phyloP scores from a whole-genome alignment of 2,113 vertebrate species.

The Paralichthys olivaceus region DNA sequence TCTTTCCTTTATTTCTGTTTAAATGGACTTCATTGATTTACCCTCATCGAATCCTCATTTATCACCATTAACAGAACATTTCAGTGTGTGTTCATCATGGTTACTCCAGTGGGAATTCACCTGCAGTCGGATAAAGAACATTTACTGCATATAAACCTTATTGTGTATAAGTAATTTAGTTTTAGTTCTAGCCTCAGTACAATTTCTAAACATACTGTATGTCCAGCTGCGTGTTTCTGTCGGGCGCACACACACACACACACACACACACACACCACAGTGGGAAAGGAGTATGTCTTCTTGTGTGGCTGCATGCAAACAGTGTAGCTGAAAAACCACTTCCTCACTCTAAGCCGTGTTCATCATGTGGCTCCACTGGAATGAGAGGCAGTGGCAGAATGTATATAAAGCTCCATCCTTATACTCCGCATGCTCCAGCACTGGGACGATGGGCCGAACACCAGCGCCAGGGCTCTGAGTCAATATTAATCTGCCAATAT shows the following conservation, averaged over 20 bases:
- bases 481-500: conserved; percentile 77
- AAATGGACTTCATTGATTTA: conserved; percentile 71
- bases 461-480: conserved; percentile 59
- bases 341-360: conserved; percentile 26
- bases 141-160: conserved; percentile 27
- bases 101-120: conserved; percentile 25
- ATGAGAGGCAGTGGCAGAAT: conserved; percentile 46
- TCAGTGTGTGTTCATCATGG: conserved; percentile 39
- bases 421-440: conserved; percentile 52
- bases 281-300: not conserved
- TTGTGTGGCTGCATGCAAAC: conserved; percentile 6
- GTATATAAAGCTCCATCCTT: conserved; percentile 60
- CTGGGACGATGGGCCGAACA: conserved; percentile 55
- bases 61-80: conserved; percentile 54
- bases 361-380: conserved; percentile 33
- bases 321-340: conserved; percentile 30
- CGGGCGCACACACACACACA: conserved; percentile 3
- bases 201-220: conserved; percentile 9
- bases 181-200: conserved; percentile 16
- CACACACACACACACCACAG: conserved; percentile 7
- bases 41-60: conserved; percentile 69
- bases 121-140: conserved; percentile 32
- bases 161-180: conserved; percentile 39
- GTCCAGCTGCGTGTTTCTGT: conserved; percentile 15
- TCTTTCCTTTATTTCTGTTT: conserved; percentile 60